Evolutionary conservation across 1,140 invertebrate species (phyloP).

Genomic region (Halyomorpha halys): DNA sequence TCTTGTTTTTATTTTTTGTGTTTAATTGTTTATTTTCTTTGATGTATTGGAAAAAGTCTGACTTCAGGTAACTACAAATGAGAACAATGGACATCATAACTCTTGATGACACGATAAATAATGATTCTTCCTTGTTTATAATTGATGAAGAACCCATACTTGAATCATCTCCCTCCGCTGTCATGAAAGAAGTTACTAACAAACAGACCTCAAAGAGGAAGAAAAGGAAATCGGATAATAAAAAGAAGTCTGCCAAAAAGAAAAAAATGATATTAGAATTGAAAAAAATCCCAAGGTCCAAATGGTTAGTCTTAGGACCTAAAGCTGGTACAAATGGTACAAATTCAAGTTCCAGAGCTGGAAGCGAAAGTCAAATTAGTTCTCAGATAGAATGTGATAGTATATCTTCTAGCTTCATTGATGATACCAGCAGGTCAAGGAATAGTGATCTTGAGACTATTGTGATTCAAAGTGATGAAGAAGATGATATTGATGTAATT

Average conservation of each 20-base stretch:
- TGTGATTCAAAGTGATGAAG: background rate
- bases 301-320: no score
- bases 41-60: background rate
- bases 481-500: background rate
- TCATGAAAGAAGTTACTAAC: background rate
- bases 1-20: no score
- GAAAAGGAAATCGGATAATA: background rate
- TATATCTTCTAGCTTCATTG: no score
- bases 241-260: background rate
- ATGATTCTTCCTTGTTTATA: background rate
- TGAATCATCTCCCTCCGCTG: background rate
- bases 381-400: no score
- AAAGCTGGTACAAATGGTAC: no score
- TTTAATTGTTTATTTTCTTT: no score
- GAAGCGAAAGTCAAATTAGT: no score
- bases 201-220: background rate
- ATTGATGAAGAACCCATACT: background rate
- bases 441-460: background rate
- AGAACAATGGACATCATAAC: slow-evolving; percentile 2
- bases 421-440: no score
- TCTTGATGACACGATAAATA: background rate
- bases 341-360: no score
- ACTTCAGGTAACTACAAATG: background rate
- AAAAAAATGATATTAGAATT: background rate
- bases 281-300: background rate